Evolutionary conservation across 2,113 vertebrate genomes (phyloP).

Genomic region (Eidolon helvum): DNA sequence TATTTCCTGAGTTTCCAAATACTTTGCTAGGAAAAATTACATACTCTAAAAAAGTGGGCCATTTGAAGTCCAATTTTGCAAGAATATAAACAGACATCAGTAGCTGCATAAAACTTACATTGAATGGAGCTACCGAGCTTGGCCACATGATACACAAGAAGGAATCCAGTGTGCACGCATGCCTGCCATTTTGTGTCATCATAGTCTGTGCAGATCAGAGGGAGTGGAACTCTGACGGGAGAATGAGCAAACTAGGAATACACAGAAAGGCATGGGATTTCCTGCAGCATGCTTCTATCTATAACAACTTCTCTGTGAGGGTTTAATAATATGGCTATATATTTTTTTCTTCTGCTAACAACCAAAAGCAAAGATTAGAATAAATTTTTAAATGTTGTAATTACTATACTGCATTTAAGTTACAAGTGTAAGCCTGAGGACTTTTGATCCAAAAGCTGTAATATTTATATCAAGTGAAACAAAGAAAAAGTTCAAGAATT

Average conservation of each 20-base stretch:
- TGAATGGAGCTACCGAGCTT: background rate
- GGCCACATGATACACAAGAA: background rate
- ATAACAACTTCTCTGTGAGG: background rate
- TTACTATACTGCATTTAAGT: background rate
- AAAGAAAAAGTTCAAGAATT: background rate
- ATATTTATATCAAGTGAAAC: background rate
- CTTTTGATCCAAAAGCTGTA: background rate
- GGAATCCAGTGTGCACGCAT: background rate
- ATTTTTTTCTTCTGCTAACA: background rate
- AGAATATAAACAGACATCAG: background rate
- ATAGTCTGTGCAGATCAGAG: background rate
- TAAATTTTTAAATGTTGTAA: constrained; percentile 3
- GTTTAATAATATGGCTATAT: background rate
- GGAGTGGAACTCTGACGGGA: background rate
- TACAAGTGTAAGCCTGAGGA: background rate
- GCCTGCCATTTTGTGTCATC: background rate
- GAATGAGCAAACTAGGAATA: background rate
- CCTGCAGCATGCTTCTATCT: background rate
- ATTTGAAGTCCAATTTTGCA: background rate
- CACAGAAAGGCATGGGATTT: background rate
- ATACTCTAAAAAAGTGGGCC: background rate
- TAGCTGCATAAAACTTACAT: background rate
- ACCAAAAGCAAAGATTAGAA: constrained; percentile 16
- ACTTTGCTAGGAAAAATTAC: constrained; percentile 26
- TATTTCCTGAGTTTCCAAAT: background rate